Evolutionary conservation across 2,113 vertebrate genomes (phyloP).

Genomic region (Mirza zaza): DNA sequence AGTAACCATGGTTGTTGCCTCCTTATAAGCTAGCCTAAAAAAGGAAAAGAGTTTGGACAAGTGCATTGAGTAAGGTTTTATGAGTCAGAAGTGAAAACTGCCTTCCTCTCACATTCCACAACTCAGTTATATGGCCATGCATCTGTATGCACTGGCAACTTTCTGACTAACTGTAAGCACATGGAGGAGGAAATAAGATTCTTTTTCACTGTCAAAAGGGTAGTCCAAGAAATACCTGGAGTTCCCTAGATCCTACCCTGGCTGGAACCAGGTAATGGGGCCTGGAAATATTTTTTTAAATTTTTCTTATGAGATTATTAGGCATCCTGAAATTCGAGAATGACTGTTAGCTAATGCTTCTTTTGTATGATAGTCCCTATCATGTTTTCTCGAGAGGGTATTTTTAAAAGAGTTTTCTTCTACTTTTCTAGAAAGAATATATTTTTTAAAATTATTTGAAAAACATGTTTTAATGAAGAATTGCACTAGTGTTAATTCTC

Average conservation of each 20-base stretch:
- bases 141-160: not conserved
- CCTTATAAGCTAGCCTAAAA: not conserved
- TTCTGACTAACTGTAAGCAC: not conserved
- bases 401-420: not conserved
- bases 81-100: not conserved
- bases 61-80: not conserved
- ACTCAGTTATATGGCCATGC: not conserved
- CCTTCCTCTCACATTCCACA: not conserved
- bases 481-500: not conserved
- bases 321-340: not conserved
- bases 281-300: not conserved
- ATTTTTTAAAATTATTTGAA: not conserved
- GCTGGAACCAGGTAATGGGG: not conserved
- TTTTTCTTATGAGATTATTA: not conserved
- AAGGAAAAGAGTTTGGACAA: not conserved
- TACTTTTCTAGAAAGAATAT: not conserved
- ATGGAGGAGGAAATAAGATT: not conserved
- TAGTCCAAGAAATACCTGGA: not conserved
- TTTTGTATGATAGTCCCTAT: not conserved
- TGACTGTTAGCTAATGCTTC: not conserved
- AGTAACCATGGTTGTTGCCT: rapidly evolving
- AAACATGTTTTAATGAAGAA: not conserved
- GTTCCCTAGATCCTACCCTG: rapidly evolving
- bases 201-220: not conserved
- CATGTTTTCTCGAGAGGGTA: not conserved